Percentiles rank a stretch among this genome's conserved stretches.
Conservation (phyloP, 2,888 invertebrate genomes). For the Meliscaeva auricollis region DNA sequence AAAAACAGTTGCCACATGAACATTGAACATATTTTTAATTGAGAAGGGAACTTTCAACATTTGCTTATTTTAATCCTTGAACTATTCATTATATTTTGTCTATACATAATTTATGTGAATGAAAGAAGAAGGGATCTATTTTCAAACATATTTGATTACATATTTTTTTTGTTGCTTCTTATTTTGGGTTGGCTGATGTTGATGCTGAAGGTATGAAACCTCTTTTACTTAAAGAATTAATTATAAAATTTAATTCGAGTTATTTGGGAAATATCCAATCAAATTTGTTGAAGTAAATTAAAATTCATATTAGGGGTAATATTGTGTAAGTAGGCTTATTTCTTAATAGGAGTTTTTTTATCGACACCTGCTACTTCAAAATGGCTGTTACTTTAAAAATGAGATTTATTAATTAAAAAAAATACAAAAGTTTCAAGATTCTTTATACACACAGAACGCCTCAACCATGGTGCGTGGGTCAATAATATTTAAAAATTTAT, state of each 20-base stretch:
- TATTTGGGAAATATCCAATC: background rate
- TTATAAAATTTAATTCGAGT: background rate
- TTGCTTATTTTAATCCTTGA: conserved; percentile 1
- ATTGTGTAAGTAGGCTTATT: background rate
- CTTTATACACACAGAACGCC: no score
- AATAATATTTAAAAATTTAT: conserved; percentile 29
- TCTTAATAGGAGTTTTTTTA: background rate
- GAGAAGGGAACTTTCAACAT: background rate
- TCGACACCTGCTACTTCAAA: conserved; percentile 5
- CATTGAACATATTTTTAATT: background rate
- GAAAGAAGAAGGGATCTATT: conserved; percentile 9
- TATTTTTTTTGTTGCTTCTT: background rate
- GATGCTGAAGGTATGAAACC: background rate
- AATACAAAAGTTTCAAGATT: background rate
- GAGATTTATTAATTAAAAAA: conserved; percentile 1
- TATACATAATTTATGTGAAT: background rate
- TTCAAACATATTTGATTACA: background rate
- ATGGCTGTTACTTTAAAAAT: background rate
- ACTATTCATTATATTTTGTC: background rate
- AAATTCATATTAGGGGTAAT: background rate
- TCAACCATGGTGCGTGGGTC: conserved; percentile 2
- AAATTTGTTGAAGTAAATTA: background rate
- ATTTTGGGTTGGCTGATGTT: no score
- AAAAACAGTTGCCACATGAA: background rate
- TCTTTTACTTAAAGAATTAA: background rate